Evolutionary conservation across 2,797 vertebrate species (phyloP).

Genomic region (Enoplosus armatus): DNA sequence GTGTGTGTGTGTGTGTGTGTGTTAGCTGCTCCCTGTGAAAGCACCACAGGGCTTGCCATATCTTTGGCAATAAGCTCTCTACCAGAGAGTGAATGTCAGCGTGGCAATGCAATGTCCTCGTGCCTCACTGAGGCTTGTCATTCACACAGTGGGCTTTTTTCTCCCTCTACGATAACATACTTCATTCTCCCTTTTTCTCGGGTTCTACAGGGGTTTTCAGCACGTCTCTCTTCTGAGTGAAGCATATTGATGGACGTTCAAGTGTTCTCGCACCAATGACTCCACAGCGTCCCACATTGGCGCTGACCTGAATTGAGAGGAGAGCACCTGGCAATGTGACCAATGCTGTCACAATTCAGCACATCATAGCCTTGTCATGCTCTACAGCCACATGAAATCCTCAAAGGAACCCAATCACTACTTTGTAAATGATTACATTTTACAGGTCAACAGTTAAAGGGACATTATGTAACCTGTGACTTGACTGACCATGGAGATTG

Average conservation of each 20-base stretch:
- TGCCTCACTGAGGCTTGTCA: slow-evolving; percentile 68
- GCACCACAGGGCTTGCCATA: slow-evolving; percentile 61
- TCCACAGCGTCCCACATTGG: slow-evolving; percentile 44
- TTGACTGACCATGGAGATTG: not conserved
- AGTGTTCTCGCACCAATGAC: slow-evolving; percentile 52
- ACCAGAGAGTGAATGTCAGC: slow-evolving; percentile 68
- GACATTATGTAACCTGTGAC: slow-evolving; percentile 45
- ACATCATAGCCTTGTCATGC: slow-evolving; percentile 60
- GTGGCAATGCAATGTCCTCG: slow-evolving; percentile 70
- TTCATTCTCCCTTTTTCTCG: slow-evolving; percentile 51
- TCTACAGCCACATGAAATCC: slow-evolving; percentile 51
- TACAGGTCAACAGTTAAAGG: slow-evolving; percentile 36
- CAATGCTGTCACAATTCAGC: slow-evolving; percentile 65
- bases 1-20: slow-evolving; percentile 46
- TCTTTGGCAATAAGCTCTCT: slow-evolving; percentile 70
- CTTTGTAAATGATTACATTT: slow-evolving; percentile 54
- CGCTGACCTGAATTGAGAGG: slow-evolving; percentile 74
- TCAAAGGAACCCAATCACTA: slow-evolving; percentile 50
- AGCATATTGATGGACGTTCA: slow-evolving; percentile 68
- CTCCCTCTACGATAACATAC: slow-evolving; percentile 50
- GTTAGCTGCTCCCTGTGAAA: slow-evolving; percentile 58
- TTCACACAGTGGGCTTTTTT: slow-evolving; percentile 63
- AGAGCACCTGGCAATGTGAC: slow-evolving; percentile 65
- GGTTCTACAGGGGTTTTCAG: slow-evolving; percentile 57
- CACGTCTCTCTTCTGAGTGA: slow-evolving; percentile 58